Conservation (phyloP, 1,140 invertebrate genomes). For the Thalassaphorura encarpata region DNA sequence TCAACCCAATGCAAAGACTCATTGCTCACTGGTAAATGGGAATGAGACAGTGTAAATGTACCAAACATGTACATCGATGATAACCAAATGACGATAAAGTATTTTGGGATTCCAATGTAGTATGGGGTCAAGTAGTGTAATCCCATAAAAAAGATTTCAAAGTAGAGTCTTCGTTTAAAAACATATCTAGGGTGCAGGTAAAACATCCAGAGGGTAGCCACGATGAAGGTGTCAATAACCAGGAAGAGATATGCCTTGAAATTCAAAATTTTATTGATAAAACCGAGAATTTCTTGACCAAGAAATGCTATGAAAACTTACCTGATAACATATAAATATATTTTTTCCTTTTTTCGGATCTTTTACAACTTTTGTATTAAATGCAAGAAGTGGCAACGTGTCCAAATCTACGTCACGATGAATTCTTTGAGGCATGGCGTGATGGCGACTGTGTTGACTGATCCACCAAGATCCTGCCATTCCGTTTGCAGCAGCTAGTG, state of each 20-base stretch:
- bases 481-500: slow-evolving; percentile 3
- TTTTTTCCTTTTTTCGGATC: slow-evolving; percentile 2
- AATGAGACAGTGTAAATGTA: slow-evolving; percentile 23
- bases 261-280: not conserved
- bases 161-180: slow-evolving; percentile 1
- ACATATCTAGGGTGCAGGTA: slow-evolving; percentile 15
- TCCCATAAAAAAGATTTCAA: slow-evolving; percentile 11
- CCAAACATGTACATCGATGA: slow-evolving; percentile 15
- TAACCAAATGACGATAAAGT: slow-evolving; percentile 14
- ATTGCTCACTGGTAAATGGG: slow-evolving; percentile 16
- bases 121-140: slow-evolving; percentile 15
- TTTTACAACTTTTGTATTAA: not conserved
- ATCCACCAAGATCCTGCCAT: slow-evolving; percentile 11
- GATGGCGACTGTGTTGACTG: slow-evolving; percentile 7
- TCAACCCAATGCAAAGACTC: slow-evolving; percentile 23
- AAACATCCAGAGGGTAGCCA: slow-evolving; percentile 8
- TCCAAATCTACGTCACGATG: slow-evolving; percentile 10
- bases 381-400: not conserved
- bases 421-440: slow-evolving; percentile 15
- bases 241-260: not conserved
- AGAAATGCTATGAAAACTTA: not conserved
- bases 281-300: not conserved
- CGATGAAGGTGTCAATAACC: not conserved
- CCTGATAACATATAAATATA: not conserved
- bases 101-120: not conserved